These are phyloP conservation scores for Danaus plexippus DNA, from an alignment of 1,140 invertebrate genomes.

Conservation along the genomic window DNA sequence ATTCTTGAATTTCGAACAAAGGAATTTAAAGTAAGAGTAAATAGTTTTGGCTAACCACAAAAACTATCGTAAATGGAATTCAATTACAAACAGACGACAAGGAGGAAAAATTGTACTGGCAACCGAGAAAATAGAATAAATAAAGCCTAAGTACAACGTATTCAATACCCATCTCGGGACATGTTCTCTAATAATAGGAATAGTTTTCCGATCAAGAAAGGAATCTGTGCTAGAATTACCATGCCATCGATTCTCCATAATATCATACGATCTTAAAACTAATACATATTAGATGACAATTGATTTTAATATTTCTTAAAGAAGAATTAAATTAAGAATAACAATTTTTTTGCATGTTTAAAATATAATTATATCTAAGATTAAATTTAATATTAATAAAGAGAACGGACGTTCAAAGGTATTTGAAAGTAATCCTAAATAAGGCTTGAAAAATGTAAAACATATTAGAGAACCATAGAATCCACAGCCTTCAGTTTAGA, in stretches of 20 bases:
- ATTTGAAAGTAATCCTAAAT: too few species aligned
- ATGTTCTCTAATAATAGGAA: conserved; percentile 26
- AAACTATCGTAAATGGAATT: conserved; percentile 49
- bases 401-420: too few species aligned
- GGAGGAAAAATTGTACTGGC: conserved; percentile 46
- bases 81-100: conserved; percentile 52
- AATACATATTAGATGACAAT: background rate
- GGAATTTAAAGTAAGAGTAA: conserved; percentile 22
- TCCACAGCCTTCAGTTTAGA: too few species aligned
- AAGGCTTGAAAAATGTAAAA: too few species aligned
- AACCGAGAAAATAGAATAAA: conserved; percentile 47
- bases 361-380: too few species aligned
- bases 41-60: conserved; percentile 33
- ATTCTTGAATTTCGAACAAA: conserved; percentile 17
- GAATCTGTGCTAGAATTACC: conserved; percentile 6
- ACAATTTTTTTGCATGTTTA: too few species aligned
- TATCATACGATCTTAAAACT: too few species aligned
- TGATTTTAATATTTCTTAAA: conserved; percentile 6
- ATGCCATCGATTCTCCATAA: background rate
- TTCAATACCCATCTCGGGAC: conserved; percentile 34
- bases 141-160: conserved; percentile 37
- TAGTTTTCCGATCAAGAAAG: conserved; percentile 10
- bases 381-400: too few species aligned
- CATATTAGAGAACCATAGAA: too few species aligned
- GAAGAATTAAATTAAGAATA: background rate